phyloP scores from a whole-genome alignment of 2,888 invertebrate species.

The Gerris lacustris region DNA sequence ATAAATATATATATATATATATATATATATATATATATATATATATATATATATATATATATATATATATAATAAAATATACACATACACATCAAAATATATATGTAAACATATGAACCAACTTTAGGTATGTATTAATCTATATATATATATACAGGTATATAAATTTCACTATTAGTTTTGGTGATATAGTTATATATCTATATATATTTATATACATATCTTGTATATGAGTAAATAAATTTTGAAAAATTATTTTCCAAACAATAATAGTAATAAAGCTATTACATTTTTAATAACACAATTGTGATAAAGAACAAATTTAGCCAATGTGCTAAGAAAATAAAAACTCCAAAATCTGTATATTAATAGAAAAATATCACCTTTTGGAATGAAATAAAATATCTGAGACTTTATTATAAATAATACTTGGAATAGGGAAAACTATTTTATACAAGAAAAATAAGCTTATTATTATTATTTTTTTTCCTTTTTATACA shows the following conservation, averaged over 20 bases:
- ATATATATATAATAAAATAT: too few relatives aligned
- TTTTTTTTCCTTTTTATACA: neutral
- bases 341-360: conserved; percentile 5
- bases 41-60: conserved; percentile 3
- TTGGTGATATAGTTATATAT: neutral
- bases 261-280: neutral
- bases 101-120: too few relatives aligned
- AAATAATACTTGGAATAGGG: neutral
- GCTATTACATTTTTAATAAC: neutral
- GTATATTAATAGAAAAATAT: conserved; percentile 4
- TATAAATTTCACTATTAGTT: too few relatives aligned
- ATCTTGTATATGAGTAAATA: neutral
- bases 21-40: conserved; percentile 10
- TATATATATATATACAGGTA: too few relatives aligned
- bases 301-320: neutral
- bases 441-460: neutral
- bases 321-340: conserved; percentile 1
- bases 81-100: too few relatives aligned
- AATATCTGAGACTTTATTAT: neutral
- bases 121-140: too few relatives aligned
- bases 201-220: neutral
- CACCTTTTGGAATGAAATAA: conserved; percentile 6
- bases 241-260: neutral
- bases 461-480: neutral
- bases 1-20: conserved; percentile 1